phyloP scores from a whole-genome alignment of 2,113 vertebrate species.

The Podarcis raffonei region DNA sequence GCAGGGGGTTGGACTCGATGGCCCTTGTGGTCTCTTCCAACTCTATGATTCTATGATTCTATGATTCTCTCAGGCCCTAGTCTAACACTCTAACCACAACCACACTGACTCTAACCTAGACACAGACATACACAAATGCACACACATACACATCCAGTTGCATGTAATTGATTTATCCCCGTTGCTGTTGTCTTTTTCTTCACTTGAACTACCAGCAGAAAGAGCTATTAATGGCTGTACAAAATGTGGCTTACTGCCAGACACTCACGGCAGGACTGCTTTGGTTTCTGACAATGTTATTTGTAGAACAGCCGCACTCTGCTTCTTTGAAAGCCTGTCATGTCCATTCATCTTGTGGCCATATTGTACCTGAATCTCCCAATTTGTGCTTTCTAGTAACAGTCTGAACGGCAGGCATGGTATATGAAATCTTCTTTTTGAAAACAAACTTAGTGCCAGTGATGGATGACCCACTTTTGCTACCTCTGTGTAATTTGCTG shows the following conservation, averaged over 20 bases:
- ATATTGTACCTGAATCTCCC: constrained; percentile 70
- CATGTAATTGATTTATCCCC: constrained; percentile 29
- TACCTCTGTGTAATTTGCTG: constrained; percentile 75
- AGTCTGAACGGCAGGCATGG: constrained; percentile 82
- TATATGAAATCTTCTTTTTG: constrained; percentile 79
- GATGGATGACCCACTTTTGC: constrained; percentile 82
- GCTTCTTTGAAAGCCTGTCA: constrained; percentile 82
- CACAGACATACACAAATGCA: no score
- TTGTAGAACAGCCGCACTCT: constrained; percentile 65
- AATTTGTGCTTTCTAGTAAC: constrained; percentile 79
- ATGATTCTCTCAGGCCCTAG: no score
- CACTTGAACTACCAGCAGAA: constrained; percentile 55
- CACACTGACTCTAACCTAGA: no score
- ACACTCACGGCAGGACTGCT: constrained; percentile 49
- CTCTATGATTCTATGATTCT: no score
- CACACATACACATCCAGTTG: background rate
- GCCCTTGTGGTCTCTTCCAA: no score
- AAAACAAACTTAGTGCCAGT: constrained; percentile 82
- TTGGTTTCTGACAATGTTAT: constrained; percentile 72
- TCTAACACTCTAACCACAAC: no score
- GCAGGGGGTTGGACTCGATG: no score
- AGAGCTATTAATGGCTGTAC: constrained; percentile 62
- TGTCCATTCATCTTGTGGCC: constrained; percentile 84
- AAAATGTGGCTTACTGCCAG: constrained; percentile 50
- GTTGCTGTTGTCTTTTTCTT: constrained; percentile 48